A percentile compares a stretch with the other conserved stretches of the same genome.
These are phyloP conservation scores for Pachyrhynchus sulphureomaculatus DNA, from an alignment of 1,140 invertebrate species.

Conservation along the genomic window DNA sequence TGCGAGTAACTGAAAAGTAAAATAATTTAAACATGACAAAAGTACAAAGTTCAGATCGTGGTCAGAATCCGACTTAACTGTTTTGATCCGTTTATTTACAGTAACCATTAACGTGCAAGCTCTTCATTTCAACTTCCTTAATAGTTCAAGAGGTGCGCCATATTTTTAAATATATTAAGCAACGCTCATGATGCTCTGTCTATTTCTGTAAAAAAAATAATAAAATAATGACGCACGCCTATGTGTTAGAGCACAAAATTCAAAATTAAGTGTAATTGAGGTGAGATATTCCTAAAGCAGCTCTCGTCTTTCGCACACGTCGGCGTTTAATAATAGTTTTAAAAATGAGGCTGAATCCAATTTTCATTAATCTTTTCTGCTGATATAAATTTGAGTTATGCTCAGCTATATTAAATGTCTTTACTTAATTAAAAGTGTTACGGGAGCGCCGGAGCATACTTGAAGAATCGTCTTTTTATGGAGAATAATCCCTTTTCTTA, in stretches of 20 bases:
- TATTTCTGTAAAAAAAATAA: too few relatives aligned
- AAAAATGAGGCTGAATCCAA: constrained; percentile 29
- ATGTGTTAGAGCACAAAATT: neutral
- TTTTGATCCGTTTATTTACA: too few relatives aligned
- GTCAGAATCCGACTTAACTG: too few relatives aligned
- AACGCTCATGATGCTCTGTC: too few relatives aligned
- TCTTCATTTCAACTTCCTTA: too few relatives aligned
- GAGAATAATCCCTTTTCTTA: constrained; percentile 13
- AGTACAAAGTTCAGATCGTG: too few relatives aligned
- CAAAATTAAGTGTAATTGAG: constrained; percentile 21
- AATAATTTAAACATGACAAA: too few relatives aligned
- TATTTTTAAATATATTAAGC: too few relatives aligned
- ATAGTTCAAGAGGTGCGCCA: too few relatives aligned
- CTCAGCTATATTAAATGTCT: constrained; percentile 25
- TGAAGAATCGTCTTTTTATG: constrained; percentile 31
- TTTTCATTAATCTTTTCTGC: constrained; percentile 28
- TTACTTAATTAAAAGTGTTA: constrained; percentile 33
- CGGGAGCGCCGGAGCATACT: constrained; percentile 9
- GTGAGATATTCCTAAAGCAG: neutral
- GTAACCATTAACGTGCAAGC: too few relatives aligned
- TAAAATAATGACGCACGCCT: neutral
- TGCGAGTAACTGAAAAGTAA: too few relatives aligned
- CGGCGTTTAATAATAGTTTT: constrained; percentile 31
- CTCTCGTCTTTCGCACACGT: constrained; percentile 21
- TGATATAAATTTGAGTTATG: constrained; percentile 30